A percentile compares a stretch with the other conserved stretches of the same genome.
phyloP scores from a whole-genome alignment of 2,797 vertebrate genomes.

The Eleutherodactylus coqui region DNA sequence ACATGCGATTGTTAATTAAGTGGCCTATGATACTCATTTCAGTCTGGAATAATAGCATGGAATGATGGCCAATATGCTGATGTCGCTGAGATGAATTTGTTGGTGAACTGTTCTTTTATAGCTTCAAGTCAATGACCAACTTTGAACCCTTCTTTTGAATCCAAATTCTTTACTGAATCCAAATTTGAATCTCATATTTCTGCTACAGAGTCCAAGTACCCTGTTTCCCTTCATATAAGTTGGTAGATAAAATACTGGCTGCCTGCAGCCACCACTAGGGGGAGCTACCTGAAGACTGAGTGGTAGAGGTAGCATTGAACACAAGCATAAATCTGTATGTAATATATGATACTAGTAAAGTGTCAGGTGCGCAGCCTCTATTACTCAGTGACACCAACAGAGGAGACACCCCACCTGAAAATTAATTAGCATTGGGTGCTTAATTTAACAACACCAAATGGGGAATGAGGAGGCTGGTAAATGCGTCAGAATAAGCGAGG shows the following conservation, averaged over 20 bases:
- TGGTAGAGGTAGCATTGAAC: not conserved
- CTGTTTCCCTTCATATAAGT: not conserved
- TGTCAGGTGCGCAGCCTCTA: no score
- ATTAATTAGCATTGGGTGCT: no score
- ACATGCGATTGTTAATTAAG: constrained; percentile 32
- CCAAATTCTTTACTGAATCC: not conserved
- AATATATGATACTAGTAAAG: no score
- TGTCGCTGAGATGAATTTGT: constrained; percentile 6
- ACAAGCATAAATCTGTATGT: not conserved
- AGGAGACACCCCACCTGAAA: no score
- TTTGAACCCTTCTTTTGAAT: not conserved
- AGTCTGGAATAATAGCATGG: constrained; percentile 17
- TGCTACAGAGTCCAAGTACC: not conserved
- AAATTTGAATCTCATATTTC: not conserved
- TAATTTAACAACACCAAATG: no score
- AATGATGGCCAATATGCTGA: constrained; percentile 20
- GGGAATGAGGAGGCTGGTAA: no score
- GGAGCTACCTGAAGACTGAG: not conserved
- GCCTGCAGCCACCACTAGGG: not conserved
- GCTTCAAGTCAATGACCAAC: not conserved
- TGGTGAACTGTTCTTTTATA: not conserved
- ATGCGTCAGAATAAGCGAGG: no score
- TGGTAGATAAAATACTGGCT: not conserved
- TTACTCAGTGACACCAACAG: no score
- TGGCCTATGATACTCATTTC: constrained; percentile 27